A percentile compares a stretch with the other conserved stretches of the same genome.
Conservation (phyloP, 2,113 vertebrate species). For the Catagonus wagneri region DNA sequence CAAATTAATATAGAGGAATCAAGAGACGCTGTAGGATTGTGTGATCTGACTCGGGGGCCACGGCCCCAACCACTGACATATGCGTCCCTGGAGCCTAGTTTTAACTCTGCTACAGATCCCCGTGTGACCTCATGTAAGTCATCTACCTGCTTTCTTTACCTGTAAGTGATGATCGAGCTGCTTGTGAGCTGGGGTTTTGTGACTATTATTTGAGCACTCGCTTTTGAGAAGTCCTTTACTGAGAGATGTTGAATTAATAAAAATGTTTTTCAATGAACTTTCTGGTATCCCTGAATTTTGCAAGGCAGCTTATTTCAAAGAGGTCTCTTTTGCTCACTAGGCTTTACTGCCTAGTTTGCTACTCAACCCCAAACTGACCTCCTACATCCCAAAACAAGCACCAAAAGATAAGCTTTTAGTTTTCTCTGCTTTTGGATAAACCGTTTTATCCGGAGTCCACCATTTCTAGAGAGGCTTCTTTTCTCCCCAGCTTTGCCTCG, state of each 20-base stretch:
- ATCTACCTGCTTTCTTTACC: neutral
- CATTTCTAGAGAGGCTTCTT: neutral
- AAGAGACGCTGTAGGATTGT: too few species aligned
- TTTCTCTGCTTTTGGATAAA: neutral
- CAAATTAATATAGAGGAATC: too few species aligned
- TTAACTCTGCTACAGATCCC: neutral
- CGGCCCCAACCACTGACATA: too few species aligned
- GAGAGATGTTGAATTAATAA: neutral
- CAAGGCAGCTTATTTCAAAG: neutral
- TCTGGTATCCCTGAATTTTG: neutral
- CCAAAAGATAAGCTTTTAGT: neutral
- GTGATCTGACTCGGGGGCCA: neutral
- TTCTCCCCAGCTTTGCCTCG: neutral
- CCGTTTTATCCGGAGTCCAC: neutral
- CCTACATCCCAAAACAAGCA: neutral
- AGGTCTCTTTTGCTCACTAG: neutral
- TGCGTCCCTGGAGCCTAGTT: neutral
- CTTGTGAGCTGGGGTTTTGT: neutral
- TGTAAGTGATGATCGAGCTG: neutral
- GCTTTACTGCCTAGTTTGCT: neutral
- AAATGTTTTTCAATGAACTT: neutral
- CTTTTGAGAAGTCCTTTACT: neutral
- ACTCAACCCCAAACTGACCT: neutral
- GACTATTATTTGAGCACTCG: neutral
- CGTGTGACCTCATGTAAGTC: neutral